Conservation (phyloP, 2,797 vertebrate species). For the Furcifer pardalis region DNA sequence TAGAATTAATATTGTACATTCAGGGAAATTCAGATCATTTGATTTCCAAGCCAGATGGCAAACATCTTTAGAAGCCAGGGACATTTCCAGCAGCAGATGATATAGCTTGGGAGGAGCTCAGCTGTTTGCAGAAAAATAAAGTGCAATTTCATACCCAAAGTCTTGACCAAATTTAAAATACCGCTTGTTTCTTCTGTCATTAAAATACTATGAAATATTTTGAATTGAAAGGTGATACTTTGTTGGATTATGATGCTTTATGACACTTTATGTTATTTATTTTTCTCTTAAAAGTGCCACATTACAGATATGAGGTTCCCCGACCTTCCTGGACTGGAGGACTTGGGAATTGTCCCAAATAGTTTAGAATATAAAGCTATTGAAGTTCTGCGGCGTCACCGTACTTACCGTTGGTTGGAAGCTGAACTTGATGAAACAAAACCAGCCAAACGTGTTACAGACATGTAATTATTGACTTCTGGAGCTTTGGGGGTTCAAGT, state of each 20-base stretch:
- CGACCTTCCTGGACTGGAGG: slow-evolving; percentile 89
- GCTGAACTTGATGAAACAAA: slow-evolving; percentile 85
- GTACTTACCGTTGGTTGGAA: slow-evolving; percentile 86
- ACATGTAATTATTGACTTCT: slow-evolving; percentile 25
- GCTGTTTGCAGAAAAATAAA: background rate
- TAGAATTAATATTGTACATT: background rate
- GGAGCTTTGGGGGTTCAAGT: background rate
- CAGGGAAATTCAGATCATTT: background rate
- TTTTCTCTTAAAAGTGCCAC: slow-evolving; percentile 81
- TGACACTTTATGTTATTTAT: background rate
- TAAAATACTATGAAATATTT: background rate
- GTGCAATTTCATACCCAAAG: background rate
- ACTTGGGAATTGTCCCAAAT: slow-evolving; percentile 85
- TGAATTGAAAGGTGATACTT: background rate
- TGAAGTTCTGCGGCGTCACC: slow-evolving; percentile 91
- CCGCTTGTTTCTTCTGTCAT: background rate
- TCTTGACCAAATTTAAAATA: background rate
- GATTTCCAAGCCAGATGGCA: background rate
- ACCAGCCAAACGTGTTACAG: slow-evolving; percentile 83
- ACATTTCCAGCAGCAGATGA: background rate
- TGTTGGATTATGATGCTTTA: background rate
- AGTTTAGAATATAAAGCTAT: slow-evolving; percentile 89
- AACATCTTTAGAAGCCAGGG: background rate
- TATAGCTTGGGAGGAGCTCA: background rate
- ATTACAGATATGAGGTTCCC: slow-evolving; percentile 85